Base-by-base conservation (phyloP, 2,888 invertebrate species). In the Sussaba pulchella region DNA sequence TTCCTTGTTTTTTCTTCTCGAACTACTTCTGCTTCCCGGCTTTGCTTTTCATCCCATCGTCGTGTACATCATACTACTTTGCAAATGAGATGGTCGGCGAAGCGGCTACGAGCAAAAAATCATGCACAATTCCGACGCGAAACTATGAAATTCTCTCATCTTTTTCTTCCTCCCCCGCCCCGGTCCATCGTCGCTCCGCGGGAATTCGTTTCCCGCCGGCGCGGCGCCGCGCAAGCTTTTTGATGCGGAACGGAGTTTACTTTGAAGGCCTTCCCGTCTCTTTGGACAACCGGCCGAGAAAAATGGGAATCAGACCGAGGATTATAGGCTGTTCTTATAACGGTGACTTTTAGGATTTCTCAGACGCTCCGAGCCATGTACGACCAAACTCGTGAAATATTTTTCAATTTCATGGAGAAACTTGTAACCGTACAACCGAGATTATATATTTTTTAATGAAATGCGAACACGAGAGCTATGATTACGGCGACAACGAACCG, bases 31-130 rank as follows among this genome's bases (percentile, higher is more conserved):
- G 52, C 67, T 67, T 10, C 39, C 39, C 39, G 9, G 24, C 39
- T 36, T 3, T 52, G 17, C 10, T n/a, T 50, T 24, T 21, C 14
- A 36, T 24, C 24, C 41, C 36, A 17, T 41, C 54, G 41, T 39
- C 52, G 52, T 50, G 31, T 59, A 36, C 39, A 52, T 66, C 21
- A 50, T 50, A 66, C 66, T 54, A 54, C 54, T 54, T 52, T 52
- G 41, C 69, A 69, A 69, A 69, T 69, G 69, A 54, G 69, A 41
- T 54, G 43, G 41, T n/a, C 39, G 69, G 14, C 12, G 69, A 52
- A 54, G 41, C 41, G 17, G 24, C 50, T 26, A n/a, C 24, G 64
- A 17, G 47, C 24, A n/a, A n/a, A 9, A n/a, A 9, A 52, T 1
- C n/a, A 39, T 17, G 31, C 26, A 31, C n/a, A n/a, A n/a, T n/a